phyloP scores from a whole-genome alignment of 2,888 invertebrate species.

The Pachycephus smyrnensis region DNA sequence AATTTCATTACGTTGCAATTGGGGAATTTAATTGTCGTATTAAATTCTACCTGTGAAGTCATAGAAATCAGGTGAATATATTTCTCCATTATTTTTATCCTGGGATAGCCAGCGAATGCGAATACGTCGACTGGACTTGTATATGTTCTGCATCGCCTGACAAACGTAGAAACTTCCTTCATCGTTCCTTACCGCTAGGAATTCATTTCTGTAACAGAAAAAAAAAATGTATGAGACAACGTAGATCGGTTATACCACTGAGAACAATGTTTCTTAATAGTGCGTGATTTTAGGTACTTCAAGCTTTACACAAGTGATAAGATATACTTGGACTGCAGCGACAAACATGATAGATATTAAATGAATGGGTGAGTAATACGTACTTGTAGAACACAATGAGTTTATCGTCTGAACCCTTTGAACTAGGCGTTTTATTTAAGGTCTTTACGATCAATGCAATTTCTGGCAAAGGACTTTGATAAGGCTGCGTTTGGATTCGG shows the following conservation, averaged over 20 bases:
- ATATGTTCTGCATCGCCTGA: slow-evolving; percentile 91
- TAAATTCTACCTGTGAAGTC: slow-evolving; percentile 79
- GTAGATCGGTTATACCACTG: not conserved
- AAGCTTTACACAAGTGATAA: not conserved
- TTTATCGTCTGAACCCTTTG: slow-evolving; percentile 78
- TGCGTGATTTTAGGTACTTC: not conserved
- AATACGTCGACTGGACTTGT: slow-evolving; percentile 85
- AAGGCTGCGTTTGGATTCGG: slow-evolving; percentile 79
- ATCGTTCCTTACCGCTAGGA: slow-evolving; percentile 90
- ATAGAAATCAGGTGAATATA: slow-evolving; percentile 91
- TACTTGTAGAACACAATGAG: slow-evolving; percentile 90
- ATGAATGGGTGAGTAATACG: slow-evolving; percentile 47
- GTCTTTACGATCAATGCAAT: slow-evolving; percentile 82
- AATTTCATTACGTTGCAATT: slow-evolving; percentile 26
- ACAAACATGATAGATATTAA: slow-evolving; percentile 7
- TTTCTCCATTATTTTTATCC: slow-evolving; percentile 76
- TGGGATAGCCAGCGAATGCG: slow-evolving; percentile 92
- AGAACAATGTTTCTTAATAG: not conserved
- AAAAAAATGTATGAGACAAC: slow-evolving; percentile 20
- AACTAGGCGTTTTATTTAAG: slow-evolving; percentile 72
- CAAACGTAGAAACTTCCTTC: slow-evolving; percentile 91
- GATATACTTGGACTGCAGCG: not conserved
- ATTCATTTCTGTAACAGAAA: slow-evolving; percentile 79
- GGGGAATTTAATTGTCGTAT: slow-evolving; percentile 10
- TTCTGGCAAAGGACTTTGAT: slow-evolving; percentile 86